A percentile compares a stretch with the other conserved stretches of the same genome.
phyloP scores from a whole-genome alignment of 2,888 invertebrate species.

The Phrixothrix hirtus region DNA sequence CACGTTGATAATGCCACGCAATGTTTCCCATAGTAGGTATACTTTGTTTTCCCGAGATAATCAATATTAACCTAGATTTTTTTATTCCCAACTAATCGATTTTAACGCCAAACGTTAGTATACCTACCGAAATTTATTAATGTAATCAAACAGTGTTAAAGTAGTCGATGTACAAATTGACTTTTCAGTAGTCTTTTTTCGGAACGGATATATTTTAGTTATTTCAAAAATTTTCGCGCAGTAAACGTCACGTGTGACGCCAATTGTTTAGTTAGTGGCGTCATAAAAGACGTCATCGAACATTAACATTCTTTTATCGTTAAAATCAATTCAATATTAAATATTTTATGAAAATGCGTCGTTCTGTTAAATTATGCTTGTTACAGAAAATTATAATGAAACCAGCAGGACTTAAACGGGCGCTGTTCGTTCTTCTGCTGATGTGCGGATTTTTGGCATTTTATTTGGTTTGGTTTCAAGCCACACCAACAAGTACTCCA shows the following conservation, averaged over 20 bases:
- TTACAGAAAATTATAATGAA: slow-evolving; percentile 54
- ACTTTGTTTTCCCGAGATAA: slow-evolving; percentile 26
- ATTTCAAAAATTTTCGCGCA: not conserved
- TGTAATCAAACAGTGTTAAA: not conserved
- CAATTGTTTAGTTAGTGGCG: slow-evolving; percentile 5
- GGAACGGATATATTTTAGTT: slow-evolving; percentile 2
- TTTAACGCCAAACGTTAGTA: slow-evolving; percentile 2
- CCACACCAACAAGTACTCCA: slow-evolving; percentile 9
- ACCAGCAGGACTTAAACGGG: slow-evolving; percentile 61
- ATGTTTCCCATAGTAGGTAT: slow-evolving; percentile 8
- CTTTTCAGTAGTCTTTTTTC: not conserved
- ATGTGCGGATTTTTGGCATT: slow-evolving; percentile 59
- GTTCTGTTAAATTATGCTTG: slow-evolving; percentile 19
- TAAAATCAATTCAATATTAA: too few relatives aligned
- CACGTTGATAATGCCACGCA: slow-evolving; percentile 14
- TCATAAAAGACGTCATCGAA: slow-evolving; percentile 13
- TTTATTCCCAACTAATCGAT: slow-evolving; percentile 20
- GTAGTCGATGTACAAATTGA: not conserved
- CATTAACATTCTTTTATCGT: too few relatives aligned
- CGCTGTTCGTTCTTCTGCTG: slow-evolving; percentile 59
- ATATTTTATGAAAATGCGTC: not conserved
- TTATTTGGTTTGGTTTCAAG: slow-evolving; percentile 58
- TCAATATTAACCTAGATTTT: slow-evolving; percentile 30
- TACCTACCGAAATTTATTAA: slow-evolving; percentile 7
- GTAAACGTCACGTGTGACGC: slow-evolving; percentile 10